A percentile compares a stretch with the other conserved stretches of the same genome.
phyloP scores from a whole-genome alignment of 2,888 invertebrate genomes.

The Agriopis aurantiaria region DNA sequence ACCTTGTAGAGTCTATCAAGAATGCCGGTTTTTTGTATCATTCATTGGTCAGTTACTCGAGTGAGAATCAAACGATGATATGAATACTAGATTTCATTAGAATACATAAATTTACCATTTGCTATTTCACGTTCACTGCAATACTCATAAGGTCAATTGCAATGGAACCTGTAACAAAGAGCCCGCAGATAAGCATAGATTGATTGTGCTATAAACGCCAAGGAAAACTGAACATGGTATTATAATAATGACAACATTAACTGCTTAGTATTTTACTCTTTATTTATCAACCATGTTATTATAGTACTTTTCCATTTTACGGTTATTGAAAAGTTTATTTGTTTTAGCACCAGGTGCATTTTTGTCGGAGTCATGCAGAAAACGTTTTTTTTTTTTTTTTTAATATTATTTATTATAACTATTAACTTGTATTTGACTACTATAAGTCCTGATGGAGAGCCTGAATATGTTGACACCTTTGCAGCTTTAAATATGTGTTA shows the following conservation, averaged over 20 bases:
- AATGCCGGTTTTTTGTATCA: background rate
- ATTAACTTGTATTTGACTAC: background rate
- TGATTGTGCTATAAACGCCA: slow-evolving; percentile 50
- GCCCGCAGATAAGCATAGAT: slow-evolving; percentile 43
- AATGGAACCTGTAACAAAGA: slow-evolving; percentile 25
- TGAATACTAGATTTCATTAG: too few species aligned
- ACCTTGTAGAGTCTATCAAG: background rate
- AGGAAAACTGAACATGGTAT: slow-evolving; percentile 48
- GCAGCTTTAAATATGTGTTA: background rate
- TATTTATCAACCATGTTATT: background rate
- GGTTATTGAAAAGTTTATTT: background rate
- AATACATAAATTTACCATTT: background rate
- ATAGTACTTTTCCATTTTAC: background rate
- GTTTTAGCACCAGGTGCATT: slow-evolving; percentile 6
- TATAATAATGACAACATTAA: slow-evolving; percentile 40
- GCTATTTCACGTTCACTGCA: slow-evolving; percentile 25
- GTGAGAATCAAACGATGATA: too few species aligned
- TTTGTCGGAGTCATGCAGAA: background rate
- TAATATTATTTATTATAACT: background rate
- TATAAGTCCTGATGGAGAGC: background rate
- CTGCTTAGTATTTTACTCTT: slow-evolving; percentile 22
- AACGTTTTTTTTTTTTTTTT: background rate
- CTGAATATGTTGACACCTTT: background rate
- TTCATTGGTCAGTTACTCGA: background rate
- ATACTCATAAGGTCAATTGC: slow-evolving; percentile 26